Conservation (phyloP, 2,113 vertebrate species). For the Pterophyllum scalare region DNA sequence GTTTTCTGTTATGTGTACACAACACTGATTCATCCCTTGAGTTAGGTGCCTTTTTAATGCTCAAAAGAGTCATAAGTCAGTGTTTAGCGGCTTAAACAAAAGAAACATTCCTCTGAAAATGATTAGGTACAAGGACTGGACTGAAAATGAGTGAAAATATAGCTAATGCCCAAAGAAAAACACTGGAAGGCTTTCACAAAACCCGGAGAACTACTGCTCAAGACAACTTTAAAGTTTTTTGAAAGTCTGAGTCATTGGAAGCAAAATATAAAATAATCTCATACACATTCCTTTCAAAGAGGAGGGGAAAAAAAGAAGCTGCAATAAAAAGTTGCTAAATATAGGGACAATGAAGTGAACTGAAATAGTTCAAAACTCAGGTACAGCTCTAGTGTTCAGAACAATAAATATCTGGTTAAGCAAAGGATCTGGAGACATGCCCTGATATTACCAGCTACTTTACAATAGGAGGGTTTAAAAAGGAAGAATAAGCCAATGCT, state of each 20-base stretch:
- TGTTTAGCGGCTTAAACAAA: background rate
- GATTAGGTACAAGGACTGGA: background rate
- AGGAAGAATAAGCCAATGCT: background rate
- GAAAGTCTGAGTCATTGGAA: background rate
- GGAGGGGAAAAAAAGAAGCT: background rate
- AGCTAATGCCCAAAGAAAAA: background rate
- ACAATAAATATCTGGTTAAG: slow-evolving; percentile 31
- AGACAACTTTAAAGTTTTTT: background rate
- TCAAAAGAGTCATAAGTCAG: background rate
- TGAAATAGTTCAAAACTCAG: background rate
- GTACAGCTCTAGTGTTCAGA: slow-evolving; percentile 2
- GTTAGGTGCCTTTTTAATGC: background rate
- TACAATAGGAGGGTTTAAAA: slow-evolving; percentile 12
- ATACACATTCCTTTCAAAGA: background rate
- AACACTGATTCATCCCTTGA: too few species aligned
- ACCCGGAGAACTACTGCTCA: background rate
- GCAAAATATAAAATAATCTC: background rate
- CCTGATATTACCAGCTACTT: slow-evolving; percentile 12
- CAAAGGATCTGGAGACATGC: background rate
- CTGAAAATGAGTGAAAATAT: background rate
- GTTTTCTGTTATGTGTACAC: too few species aligned
- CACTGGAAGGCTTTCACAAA: background rate
- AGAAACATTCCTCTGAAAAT: background rate
- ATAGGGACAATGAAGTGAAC: background rate
- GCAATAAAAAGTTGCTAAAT: background rate